phyloP scores from a whole-genome alignment of 2,888 invertebrate species.

The Helleia helle region DNA sequence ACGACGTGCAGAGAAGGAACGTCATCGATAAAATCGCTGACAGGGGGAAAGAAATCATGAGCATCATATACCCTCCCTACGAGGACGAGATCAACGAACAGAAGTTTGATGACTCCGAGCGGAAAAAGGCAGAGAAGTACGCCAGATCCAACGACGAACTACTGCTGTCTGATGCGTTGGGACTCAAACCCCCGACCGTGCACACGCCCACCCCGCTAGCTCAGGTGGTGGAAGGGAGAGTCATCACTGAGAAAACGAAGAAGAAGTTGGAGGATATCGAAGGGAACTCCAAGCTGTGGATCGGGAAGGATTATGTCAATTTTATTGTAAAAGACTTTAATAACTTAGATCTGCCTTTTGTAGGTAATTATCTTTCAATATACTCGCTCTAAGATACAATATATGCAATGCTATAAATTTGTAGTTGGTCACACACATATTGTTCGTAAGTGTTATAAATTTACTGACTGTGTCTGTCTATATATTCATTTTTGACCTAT shows the following conservation, averaged over 20 bases:
- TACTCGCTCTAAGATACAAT: too few relatives aligned
- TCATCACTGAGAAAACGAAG: constrained; percentile 48
- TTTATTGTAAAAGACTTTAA: constrained; percentile 97
- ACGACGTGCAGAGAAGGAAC: constrained; percentile 47
- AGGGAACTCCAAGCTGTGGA: constrained; percentile 91
- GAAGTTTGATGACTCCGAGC: constrained; percentile 56
- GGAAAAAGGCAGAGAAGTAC: constrained; percentile 64
- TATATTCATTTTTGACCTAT: too few relatives aligned
- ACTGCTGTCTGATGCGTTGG: constrained; percentile 47
- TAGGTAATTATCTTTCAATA: constrained; percentile 50
- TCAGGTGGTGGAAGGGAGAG: constrained; percentile 52
- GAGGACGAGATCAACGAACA: constrained; percentile 57
- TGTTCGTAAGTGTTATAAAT: too few relatives aligned
- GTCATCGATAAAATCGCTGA: constrained; percentile 59
- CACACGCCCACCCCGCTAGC: constrained; percentile 50
- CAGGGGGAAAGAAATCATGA: constrained; percentile 59
- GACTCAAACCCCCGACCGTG: constrained; percentile 31
- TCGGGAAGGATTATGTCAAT: constrained; percentile 97
- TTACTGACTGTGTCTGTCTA: too few relatives aligned
- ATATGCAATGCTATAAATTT: too few relatives aligned
- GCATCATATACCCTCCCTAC: constrained; percentile 58
- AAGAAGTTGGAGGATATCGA: constrained; percentile 53
- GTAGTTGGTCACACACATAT: too few relatives aligned
- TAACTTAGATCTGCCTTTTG: constrained; percentile 89
- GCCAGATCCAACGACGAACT: constrained; percentile 56